These are phyloP conservation scores for Aphaenogaster floridana DNA, from an alignment of 1,140 invertebrate genomes.

Conservation along the genomic window DNA sequence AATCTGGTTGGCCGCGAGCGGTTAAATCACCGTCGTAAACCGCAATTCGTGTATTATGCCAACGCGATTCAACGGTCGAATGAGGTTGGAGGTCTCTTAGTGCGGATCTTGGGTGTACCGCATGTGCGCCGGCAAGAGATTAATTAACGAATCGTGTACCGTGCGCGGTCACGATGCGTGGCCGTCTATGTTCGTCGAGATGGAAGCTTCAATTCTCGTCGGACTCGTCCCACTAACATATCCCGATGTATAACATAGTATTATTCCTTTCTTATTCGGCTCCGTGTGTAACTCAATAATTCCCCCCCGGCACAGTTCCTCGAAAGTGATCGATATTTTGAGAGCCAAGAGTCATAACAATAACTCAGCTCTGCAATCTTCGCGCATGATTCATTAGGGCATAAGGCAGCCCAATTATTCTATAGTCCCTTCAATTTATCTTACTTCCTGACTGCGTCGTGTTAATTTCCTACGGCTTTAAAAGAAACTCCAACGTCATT, in stretches of 20 bases:
- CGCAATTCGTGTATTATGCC: slow-evolving; percentile 75
- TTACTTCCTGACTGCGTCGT: slow-evolving; percentile 35
- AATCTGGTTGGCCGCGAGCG: slow-evolving; percentile 52
- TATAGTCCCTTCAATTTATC: slow-evolving; percentile 51
- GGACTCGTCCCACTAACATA: slow-evolving; percentile 4
- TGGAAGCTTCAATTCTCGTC: slow-evolving; percentile 69
- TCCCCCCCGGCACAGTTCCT: neutral
- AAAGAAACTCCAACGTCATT: slow-evolving; percentile 23
- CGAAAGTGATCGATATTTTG: slow-evolving; percentile 41
- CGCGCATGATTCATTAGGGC: slow-evolving; percentile 34
- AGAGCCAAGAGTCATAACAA: slow-evolving; percentile 41
- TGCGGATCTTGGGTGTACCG: slow-evolving; percentile 72
- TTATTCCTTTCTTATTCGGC: slow-evolving; percentile 6
- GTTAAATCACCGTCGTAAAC: slow-evolving; percentile 69
- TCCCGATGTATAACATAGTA: neutral
- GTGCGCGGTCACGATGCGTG: slow-evolving; percentile 62
- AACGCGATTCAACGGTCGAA: slow-evolving; percentile 73
- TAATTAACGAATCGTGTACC: slow-evolving; percentile 78
- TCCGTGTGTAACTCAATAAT: slow-evolving; percentile 15
- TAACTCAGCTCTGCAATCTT: slow-evolving; percentile 55
- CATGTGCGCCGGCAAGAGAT: slow-evolving; percentile 74
- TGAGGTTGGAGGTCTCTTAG: slow-evolving; percentile 72
- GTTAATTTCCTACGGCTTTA: slow-evolving; percentile 43
- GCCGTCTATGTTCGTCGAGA: slow-evolving; percentile 62
- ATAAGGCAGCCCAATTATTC: slow-evolving; percentile 52